These are phyloP conservation scores for Neogobius melanostomus DNA, from an alignment of 2,113 vertebrate species.

Conservation along the genomic window DNA sequence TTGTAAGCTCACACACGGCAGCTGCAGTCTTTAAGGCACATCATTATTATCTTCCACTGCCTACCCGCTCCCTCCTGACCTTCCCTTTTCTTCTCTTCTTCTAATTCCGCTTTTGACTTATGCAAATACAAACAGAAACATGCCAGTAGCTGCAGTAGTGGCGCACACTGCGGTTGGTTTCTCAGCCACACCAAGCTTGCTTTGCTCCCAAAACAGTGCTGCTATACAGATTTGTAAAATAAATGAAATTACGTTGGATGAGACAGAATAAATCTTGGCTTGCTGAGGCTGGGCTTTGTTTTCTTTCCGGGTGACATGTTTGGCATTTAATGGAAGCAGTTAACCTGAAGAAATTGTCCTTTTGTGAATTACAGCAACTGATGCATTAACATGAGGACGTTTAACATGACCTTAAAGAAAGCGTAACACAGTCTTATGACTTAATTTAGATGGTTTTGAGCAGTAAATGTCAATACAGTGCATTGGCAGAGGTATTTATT, in stretches of 20 bases:
- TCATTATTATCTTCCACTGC: constrained; percentile 38
- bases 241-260: not conserved
- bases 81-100: constrained; percentile 39
- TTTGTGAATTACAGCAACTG: constrained; percentile 4
- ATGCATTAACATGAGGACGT: constrained; percentile 1
- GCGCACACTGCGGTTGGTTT: not conserved
- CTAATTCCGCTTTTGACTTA: constrained; percentile 34
- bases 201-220: not conserved
- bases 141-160: not conserved
- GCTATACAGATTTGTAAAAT: not conserved
- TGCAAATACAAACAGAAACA: constrained; percentile 30
- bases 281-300: not conserved
- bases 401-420: constrained; percentile 7
- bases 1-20: constrained; percentile 42
- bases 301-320: constrained; percentile 1
- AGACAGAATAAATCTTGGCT: not conserved
- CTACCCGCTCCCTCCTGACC: constrained; percentile 50
- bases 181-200: not conserved
- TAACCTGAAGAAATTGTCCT: constrained; percentile 5
- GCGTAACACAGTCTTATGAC: not conserved
- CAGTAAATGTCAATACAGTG: not conserved
- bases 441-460: constrained; percentile 8
- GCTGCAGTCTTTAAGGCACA: constrained; percentile 37
- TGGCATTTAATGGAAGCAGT: constrained; percentile 8
- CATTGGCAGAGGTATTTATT: not conserved